Evolutionary conservation across 2,797 vertebrate genomes (phyloP).

Genomic region (Chrysocyon brachyurus): DNA sequence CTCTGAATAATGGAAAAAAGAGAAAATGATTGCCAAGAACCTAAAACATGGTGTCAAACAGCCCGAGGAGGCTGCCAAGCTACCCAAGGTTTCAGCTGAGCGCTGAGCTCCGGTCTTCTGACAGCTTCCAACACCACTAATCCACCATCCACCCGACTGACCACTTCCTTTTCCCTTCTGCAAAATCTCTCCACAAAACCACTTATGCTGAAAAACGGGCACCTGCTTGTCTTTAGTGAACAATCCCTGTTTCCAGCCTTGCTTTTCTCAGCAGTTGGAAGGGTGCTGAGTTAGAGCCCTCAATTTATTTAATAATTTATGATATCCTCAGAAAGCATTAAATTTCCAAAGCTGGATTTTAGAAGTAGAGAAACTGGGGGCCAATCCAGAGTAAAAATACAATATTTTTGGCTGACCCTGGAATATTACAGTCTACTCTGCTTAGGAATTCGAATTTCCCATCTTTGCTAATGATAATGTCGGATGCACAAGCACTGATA

Average conservation of each 20-base stretch:
- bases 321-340: not conserved
- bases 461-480: constrained; percentile 85
- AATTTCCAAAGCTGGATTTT: constrained; percentile 68
- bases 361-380: constrained; percentile 65
- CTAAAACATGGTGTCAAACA: not conserved
- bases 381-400: constrained; percentile 66
- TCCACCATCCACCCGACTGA: not conserved
- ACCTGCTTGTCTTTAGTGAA: constrained; percentile 38
- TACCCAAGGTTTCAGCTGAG: not conserved
- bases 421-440: constrained; percentile 62
- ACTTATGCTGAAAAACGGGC: not conserved
- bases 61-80: not conserved
- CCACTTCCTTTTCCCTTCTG: constrained; percentile 6
- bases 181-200: not conserved
- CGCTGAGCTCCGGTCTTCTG: not conserved
- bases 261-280: not conserved
- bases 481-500: constrained; percentile 83
- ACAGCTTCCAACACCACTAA: not conserved
- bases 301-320: not conserved
- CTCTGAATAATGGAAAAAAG: constrained; percentile 59
- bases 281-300: not conserved
- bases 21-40: constrained; percentile 23
- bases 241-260: not conserved
- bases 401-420: constrained; percentile 64
- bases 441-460: constrained; percentile 77